phyloP scores from a whole-genome alignment of 1,140 invertebrate genomes.

The Pararge aegeria region DNA sequence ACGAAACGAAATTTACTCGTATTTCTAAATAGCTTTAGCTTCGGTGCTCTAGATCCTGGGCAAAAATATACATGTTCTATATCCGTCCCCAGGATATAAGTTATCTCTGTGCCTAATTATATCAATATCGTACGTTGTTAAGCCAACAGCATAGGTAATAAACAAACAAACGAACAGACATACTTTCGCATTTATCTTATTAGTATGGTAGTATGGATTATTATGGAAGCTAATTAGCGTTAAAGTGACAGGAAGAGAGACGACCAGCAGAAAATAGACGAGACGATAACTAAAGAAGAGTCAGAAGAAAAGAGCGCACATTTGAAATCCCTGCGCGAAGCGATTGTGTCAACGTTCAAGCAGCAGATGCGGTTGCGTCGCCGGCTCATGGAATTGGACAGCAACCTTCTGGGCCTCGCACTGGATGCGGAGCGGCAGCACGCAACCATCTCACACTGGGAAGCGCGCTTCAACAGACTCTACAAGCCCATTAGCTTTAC shows the following conservation, averaged over 20 bases:
- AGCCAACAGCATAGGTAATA: too few relatives aligned
- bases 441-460: constrained; percentile 92
- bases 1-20: too few relatives aligned
- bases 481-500: constrained; percentile 82
- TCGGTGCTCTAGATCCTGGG: too few relatives aligned
- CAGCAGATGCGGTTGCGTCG: constrained; percentile 93
- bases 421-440: constrained; percentile 93
- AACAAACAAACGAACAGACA: too few relatives aligned
- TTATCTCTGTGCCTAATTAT: too few relatives aligned
- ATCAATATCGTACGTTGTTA: too few relatives aligned
- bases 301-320: constrained; percentile 79
- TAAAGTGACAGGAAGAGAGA: constrained; percentile 34
- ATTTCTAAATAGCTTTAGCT: too few relatives aligned
- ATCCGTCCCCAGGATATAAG: too few relatives aligned
- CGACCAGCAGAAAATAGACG: constrained; percentile 41
- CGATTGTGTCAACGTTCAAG: constrained; percentile 92
- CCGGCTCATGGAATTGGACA: constrained; percentile 92
- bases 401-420: constrained; percentile 89
- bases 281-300: constrained; percentile 42
- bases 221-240: background rate
- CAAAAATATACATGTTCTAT: too few relatives aligned
- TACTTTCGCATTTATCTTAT: too few relatives aligned
- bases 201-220: background rate
- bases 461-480: constrained; percentile 88
- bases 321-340: constrained; percentile 87